Evolutionary conservation across 1,140 invertebrate genomes (phyloP).

Genomic region (Thalassaphorura encarpata): DNA sequence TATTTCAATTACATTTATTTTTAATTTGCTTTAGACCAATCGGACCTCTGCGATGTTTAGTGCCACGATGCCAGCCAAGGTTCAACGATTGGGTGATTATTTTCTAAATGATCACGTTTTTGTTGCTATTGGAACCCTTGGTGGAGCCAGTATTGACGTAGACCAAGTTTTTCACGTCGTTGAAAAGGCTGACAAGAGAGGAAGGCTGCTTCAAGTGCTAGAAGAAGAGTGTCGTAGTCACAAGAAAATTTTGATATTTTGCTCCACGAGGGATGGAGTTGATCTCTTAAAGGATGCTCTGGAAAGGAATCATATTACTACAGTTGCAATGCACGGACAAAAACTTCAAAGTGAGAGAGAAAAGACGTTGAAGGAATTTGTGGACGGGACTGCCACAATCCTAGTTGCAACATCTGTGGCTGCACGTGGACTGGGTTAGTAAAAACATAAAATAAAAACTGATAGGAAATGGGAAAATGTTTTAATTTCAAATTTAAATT

Average conservation of each 20-base stretch:
- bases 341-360: slow-evolving; percentile 79
- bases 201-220: slow-evolving; percentile 55
- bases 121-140: slow-evolving; percentile 72
- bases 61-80: slow-evolving; percentile 76
- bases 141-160: slow-evolving; percentile 81
- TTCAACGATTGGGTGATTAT: slow-evolving; percentile 63
- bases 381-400: slow-evolving; percentile 56
- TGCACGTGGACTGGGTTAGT: slow-evolving; percentile 66
- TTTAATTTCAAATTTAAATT: not conserved
- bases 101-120: slow-evolving; percentile 68
- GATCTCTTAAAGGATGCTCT: slow-evolving; percentile 75
- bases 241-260: slow-evolving; percentile 69
- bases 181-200: slow-evolving; percentile 59
- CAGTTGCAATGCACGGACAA: slow-evolving; percentile 90
- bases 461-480: not conserved
- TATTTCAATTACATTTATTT: not conserved
- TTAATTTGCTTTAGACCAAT: slow-evolving; percentile 42
- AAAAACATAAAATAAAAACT: not conserved
- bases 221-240: slow-evolving; percentile 51
- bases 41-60: slow-evolving; percentile 84
- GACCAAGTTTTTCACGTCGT: slow-evolving; percentile 71
- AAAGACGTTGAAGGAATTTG: slow-evolving; percentile 73
- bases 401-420: slow-evolving; percentile 88
- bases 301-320: slow-evolving; percentile 53
- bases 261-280: slow-evolving; percentile 74